These are phyloP conservation scores for Unio delphinus DNA, from an alignment of 2,888 invertebrate genomes.

Conservation along the genomic window DNA sequence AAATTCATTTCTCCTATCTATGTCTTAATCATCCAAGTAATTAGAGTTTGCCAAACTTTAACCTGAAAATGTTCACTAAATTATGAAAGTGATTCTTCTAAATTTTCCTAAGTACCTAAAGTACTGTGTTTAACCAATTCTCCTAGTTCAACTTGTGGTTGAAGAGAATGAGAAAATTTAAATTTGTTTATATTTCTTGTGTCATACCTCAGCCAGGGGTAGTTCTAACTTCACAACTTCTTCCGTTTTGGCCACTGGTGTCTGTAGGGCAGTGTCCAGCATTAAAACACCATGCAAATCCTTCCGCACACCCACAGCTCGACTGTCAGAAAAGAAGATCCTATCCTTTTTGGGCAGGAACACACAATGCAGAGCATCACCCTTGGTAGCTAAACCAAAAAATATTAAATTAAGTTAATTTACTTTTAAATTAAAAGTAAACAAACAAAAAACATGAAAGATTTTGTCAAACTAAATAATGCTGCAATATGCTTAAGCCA, in stretches of 20 bases:
- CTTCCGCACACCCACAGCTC: conserved; percentile 86
- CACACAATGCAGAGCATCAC: conserved; percentile 49
- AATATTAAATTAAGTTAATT: neutral
- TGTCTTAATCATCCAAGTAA: no score
- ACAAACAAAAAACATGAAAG: neutral
- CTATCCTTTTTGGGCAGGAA: conserved; percentile 80
- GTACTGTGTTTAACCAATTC: neutral
- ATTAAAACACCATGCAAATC: conserved; percentile 93
- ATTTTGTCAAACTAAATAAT: no score
- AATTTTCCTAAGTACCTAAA: neutral
- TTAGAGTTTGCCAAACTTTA: no score
- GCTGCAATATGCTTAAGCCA: no score
- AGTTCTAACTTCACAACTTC: conserved; percentile 88
- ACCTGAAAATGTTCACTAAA: no score
- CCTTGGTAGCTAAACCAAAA: conserved; percentile 48
- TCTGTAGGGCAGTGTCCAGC: conserved; percentile 90
- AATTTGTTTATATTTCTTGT: neutral
- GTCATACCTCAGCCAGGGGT: conserved; percentile 84
- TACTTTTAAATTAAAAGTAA: no score
- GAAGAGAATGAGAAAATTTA: neutral
- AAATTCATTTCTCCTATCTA: no score
- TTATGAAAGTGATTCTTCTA: no score
- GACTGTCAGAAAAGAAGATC: conserved; percentile 87
- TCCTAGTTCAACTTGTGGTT: neutral
- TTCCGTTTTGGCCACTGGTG: conserved; percentile 83